A percentile compares a stretch with the other conserved stretches of the same genome.
phyloP scores from a whole-genome alignment of 2,113 vertebrate species.

The Siniperca knerii region DNA sequence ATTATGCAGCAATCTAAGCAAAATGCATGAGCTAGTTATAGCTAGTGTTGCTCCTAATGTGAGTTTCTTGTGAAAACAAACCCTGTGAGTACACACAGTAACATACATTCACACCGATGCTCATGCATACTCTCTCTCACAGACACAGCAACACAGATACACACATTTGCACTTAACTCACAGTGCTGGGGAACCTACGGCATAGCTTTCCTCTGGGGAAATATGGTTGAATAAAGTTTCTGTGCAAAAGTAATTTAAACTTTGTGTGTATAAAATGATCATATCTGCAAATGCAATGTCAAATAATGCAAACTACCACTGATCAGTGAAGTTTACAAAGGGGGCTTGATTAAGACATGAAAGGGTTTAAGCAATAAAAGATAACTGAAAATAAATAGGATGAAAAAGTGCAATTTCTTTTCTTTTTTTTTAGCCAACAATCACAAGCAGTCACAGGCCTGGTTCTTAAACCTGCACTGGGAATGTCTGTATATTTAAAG shows the following conservation, averaged over 20 bases:
- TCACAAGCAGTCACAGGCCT: background rate
- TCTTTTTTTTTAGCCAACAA: conserved; percentile 1
- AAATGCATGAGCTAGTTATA: conserved; percentile 47
- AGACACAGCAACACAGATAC: conserved; percentile 12
- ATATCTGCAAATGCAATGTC: conserved; percentile 60
- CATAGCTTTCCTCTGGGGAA: conserved; percentile 47
- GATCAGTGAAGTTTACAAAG: conserved; percentile 48
- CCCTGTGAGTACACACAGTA: background rate
- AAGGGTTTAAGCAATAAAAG: conserved; percentile 52
- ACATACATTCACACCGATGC: background rate
- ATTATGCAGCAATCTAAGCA: conserved; percentile 57
- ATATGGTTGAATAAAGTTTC: conserved; percentile 55
- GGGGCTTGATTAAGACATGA: conserved; percentile 65
- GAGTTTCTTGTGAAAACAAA: conserved; percentile 32
- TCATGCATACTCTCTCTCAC: background rate
- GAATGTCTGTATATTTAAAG: background rate
- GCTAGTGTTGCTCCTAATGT: conserved; percentile 27
- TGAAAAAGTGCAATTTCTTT: background rate
- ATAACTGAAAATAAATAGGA: conserved; percentile 57
- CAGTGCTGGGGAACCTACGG: background rate
- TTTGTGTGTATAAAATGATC: conserved; percentile 46
- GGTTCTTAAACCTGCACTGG: background rate
- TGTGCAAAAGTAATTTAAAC: conserved; percentile 70
- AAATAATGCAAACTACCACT: conserved; percentile 52
- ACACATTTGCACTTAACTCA: conserved; percentile 7